Evolutionary conservation across 2,888 invertebrate species (phyloP).

Genomic region (Troides oblongomaculatus): DNA sequence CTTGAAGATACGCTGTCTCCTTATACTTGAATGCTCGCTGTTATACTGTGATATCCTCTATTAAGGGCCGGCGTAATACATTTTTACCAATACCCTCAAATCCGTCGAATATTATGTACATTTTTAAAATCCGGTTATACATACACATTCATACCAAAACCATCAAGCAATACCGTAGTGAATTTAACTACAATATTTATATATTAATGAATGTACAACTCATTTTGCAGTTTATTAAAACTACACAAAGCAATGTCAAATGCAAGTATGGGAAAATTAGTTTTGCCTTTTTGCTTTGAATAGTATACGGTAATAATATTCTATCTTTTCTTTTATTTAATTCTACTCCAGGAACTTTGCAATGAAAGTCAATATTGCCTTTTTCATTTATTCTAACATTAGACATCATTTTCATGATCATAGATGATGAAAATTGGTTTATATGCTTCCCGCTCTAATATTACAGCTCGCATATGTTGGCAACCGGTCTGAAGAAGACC

Average conservation of each 20-base stretch:
- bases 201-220: background rate
- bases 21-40: slow-evolving; percentile 14
- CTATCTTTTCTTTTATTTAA: background rate
- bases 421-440: too few relatives aligned
- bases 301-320: background rate
- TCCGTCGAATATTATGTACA: background rate
- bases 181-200: background rate
- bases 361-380: too few relatives aligned
- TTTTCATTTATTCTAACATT: too few relatives aligned
- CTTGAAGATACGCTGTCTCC: slow-evolving; percentile 38
- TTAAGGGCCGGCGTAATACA: slow-evolving; percentile 11
- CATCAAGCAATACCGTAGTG: background rate
- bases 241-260: background rate
- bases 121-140: background rate
- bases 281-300: background rate
- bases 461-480: too few relatives aligned
- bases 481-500: too few relatives aligned
- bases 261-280: background rate
- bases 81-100: background rate
- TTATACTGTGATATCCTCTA: slow-evolving; percentile 17
- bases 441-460: too few relatives aligned
- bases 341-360: background rate
- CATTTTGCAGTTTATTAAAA: background rate
- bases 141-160: too few relatives aligned
- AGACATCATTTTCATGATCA: too few relatives aligned